phyloP scores from a whole-genome alignment of 2,888 invertebrate species.

The Amphipoea lucens region DNA sequence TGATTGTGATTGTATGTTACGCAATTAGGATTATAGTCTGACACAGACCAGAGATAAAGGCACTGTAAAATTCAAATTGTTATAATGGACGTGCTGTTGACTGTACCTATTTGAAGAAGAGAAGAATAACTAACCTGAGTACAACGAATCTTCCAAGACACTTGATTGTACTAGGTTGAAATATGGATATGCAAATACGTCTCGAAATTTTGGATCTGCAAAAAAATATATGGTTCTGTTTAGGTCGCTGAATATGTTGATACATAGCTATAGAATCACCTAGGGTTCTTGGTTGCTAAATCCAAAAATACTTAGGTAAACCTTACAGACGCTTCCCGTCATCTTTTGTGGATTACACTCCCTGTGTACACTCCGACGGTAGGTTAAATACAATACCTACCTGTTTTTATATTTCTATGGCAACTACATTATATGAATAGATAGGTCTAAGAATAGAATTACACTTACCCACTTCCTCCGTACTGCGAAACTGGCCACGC shows the following conservation, averaged over 20 bases:
- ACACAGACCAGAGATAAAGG: not conserved
- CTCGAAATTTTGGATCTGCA: slow-evolving; percentile 88
- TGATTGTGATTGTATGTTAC: not conserved
- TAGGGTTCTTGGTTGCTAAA: not conserved
- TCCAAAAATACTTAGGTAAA: not conserved
- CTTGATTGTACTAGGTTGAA: slow-evolving; percentile 94
- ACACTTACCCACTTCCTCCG: slow-evolving; percentile 83
- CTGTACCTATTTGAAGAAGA: not conserved
- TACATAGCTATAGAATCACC: not conserved
- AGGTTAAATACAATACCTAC: not conserved
- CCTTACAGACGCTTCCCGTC: not conserved
- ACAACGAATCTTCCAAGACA: slow-evolving; percentile 92
- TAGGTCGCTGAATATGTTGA: not conserved
- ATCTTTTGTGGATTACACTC: not conserved
- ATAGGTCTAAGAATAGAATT: not conserved
- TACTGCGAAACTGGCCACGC: slow-evolving; percentile 80
- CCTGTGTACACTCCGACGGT: not conserved
- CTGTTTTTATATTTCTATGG: too few relatives aligned
- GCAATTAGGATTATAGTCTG: not conserved
- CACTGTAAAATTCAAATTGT: not conserved
- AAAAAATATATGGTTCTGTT: slow-evolving; percentile 47
- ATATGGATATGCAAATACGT: slow-evolving; percentile 90
- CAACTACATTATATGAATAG: not conserved
- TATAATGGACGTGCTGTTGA: not conserved
- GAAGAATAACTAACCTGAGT: slow-evolving; percentile 88